phyloP scores from a whole-genome alignment of 1,140 invertebrate species.

The silkworm (Bombyx mori) region DNA sequence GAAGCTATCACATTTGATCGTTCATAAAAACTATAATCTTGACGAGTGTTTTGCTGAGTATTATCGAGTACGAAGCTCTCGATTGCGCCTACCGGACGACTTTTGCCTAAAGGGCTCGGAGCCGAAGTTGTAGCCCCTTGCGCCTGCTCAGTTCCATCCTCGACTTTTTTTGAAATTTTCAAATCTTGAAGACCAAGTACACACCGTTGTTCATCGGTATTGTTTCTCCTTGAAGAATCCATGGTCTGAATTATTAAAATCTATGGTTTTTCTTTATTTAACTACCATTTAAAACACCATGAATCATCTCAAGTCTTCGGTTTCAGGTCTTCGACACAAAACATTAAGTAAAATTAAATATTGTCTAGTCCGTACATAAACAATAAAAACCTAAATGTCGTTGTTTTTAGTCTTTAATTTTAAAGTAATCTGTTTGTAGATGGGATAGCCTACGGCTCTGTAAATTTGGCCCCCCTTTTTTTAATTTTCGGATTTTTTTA shows the following conservation, averaged over 20 bases:
- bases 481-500: no score
- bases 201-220: slow-evolving; percentile 58
- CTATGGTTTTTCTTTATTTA: background rate
- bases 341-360: slow-evolving; percentile 3
- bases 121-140: slow-evolving; percentile 50
- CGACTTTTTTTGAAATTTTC: slow-evolving; percentile 66
- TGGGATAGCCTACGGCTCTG: no score
- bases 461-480: no score
- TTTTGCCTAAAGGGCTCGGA: slow-evolving; percentile 43
- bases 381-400: background rate
- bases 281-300: slow-evolving; percentile 16
- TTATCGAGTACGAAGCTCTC: slow-evolving; percentile 66
- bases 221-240: slow-evolving; percentile 61
- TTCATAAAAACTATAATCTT: slow-evolving; percentile 67
- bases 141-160: slow-evolving; percentile 65
- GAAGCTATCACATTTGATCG: slow-evolving; percentile 74
- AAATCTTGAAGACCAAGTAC: slow-evolving; percentile 65
- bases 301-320: slow-evolving; percentile 27
- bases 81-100: slow-evolving; percentile 61
- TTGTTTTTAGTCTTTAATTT: no score
- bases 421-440: no score
- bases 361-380: background rate
- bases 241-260: slow-evolving; percentile 22
- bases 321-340: slow-evolving; percentile 25
- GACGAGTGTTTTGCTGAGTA: slow-evolving; percentile 39